A percentile compares a stretch with the other conserved stretches of the same genome.
Evolutionary conservation across 2,113 vertebrate species (phyloP).

Genomic region (Micronycteris hirsuta): DNA sequence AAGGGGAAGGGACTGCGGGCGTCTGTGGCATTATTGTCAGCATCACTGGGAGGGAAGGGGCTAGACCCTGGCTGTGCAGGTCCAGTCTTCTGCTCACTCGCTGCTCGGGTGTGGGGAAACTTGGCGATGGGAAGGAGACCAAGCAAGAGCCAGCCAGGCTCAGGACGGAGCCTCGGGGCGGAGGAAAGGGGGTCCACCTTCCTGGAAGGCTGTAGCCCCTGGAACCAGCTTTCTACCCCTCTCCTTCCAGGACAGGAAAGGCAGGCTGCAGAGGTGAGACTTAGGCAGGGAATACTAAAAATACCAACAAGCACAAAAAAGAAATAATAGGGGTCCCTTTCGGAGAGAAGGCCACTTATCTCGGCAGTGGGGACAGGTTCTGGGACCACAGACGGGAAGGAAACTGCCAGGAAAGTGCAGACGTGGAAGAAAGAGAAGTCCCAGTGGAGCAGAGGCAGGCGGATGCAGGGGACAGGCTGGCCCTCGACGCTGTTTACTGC

Average conservation of each 20-base stretch:
- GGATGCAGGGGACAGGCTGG: neutral
- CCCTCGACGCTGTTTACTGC: conserved; percentile 30
- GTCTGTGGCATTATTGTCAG: neutral
- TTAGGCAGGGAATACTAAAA: neutral
- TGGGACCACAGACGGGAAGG: neutral
- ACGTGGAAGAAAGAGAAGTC: neutral
- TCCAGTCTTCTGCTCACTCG: neutral
- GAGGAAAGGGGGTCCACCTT: neutral
- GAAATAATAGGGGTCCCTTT: neutral
- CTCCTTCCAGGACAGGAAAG: neutral
- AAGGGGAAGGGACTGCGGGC: neutral
- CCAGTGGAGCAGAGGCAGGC: neutral
- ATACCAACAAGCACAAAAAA: neutral
- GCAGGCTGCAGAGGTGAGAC: neutral
- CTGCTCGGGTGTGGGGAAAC: neutral
- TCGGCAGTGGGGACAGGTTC: neutral
- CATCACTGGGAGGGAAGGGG: neutral
- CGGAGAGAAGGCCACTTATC: neutral
- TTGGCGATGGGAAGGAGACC: neutral
- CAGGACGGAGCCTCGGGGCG: neutral
- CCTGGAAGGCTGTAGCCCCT: neutral
- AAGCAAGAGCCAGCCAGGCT: neutral
- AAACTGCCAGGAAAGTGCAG: neutral
- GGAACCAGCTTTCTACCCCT: neutral
- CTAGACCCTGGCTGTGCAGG: neutral